A percentile compares a stretch with the other conserved stretches of the same genome.
Evolutionary conservation across 2,113 vertebrate species (phyloP).

Genomic region (Abramis brama): DNA sequence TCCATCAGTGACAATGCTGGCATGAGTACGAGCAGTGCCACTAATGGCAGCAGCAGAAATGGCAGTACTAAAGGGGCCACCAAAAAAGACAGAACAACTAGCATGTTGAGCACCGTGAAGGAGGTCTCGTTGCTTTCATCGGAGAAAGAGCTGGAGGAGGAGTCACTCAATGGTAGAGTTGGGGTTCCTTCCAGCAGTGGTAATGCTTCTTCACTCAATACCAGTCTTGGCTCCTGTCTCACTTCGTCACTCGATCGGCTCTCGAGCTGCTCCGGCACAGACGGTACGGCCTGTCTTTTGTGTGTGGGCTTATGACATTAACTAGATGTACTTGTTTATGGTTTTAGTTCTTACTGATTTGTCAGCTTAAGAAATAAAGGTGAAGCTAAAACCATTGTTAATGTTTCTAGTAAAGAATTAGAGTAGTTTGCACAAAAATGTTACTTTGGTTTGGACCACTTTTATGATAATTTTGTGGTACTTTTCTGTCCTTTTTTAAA

Average conservation of each 20-base stretch:
- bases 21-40: background rate
- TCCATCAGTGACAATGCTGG: background rate
- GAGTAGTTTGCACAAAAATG: background rate
- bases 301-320: background rate
- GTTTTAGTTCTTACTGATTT: background rate
- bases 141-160: constrained; percentile 14
- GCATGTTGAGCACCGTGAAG: background rate
- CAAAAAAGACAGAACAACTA: constrained; percentile 1
- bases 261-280: background rate
- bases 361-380: background rate
- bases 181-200: background rate
- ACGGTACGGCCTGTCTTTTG: constrained; percentile 35
- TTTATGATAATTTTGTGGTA: background rate
- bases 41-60: background rate
- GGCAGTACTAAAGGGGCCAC: background rate
- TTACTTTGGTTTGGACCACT: background rate
- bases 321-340: background rate
- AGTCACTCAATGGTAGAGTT: background rate
- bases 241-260: constrained; percentile 10
- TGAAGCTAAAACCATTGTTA: background rate
- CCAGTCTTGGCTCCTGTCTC: constrained; percentile 13
- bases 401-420: background rate
- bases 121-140: background rate
- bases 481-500: background rate
- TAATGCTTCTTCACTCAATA: background rate